Conservation (phyloP, 92 coral and sea anemone genomes). For the Muricea muricata region DNA sequence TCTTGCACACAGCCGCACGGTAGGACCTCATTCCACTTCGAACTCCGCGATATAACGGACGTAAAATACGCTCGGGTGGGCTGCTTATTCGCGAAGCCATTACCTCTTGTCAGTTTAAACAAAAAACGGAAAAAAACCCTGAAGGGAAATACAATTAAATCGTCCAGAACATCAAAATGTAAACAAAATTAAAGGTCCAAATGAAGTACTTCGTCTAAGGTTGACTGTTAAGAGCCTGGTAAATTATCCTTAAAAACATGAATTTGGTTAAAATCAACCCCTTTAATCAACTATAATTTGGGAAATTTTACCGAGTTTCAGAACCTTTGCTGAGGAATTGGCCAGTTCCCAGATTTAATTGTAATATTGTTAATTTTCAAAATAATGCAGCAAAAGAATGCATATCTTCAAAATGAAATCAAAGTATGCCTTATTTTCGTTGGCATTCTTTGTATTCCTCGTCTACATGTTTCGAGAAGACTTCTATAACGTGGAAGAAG, state of each 20-base stretch:
- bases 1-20: constrained; percentile 91
- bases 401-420: not conserved
- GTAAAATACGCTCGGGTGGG: constrained; percentile 87
- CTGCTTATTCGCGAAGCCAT: constrained; percentile 38
- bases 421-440: not conserved
- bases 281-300: too few relatives aligned
- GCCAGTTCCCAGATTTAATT: not conserved
- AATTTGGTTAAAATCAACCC: too few relatives aligned
- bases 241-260: too few relatives aligned
- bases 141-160: too few relatives aligned
- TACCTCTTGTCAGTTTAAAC: too few relatives aligned
- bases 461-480: not conserved
- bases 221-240: too few relatives aligned
- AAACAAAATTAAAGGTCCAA: not conserved
- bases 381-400: not conserved
- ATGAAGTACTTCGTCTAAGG: not conserved
- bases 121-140: too few relatives aligned
- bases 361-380: too few relatives aligned
- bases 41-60: constrained; percentile 73
- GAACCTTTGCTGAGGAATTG: not conserved
- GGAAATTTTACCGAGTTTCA: not conserved
- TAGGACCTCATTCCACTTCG: constrained; percentile 72
- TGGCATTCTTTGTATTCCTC: not conserved
- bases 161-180: not conserved
- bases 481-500: not conserved